These are phyloP conservation scores for Andrena minutula DNA, from an alignment of 2,888 invertebrate species.

Conservation along the genomic window DNA sequence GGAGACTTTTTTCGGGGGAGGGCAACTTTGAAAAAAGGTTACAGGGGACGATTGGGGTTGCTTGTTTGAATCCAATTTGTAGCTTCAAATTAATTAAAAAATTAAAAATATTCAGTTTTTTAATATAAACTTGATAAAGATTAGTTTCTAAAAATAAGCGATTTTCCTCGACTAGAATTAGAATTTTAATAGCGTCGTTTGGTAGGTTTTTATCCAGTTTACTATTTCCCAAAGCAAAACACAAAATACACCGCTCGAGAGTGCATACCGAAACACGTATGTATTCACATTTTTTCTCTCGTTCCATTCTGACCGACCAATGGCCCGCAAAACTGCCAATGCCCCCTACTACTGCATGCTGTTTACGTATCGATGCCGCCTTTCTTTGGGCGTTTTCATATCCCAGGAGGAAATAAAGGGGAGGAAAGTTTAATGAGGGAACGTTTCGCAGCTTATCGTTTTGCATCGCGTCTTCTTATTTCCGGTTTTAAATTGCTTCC, in stretches of 20 bases:
- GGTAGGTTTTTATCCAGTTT: not conserved
- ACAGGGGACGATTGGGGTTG: no score
- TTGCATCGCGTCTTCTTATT: not conserved
- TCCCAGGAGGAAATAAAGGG: conserved; percentile 1
- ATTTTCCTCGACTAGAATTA: not conserved
- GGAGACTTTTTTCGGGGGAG: no score
- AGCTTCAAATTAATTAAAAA: not conserved
- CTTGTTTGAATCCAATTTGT: no score
- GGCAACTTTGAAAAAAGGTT: no score
- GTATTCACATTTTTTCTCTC: conserved; percentile 30
- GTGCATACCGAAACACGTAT: conserved; percentile 10
- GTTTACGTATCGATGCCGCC: conserved; percentile 14
- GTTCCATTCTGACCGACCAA: conserved; percentile 31
- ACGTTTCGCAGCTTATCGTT: conserved; percentile 4
- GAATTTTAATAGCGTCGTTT: not conserved
- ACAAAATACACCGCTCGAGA: conserved; percentile 16
- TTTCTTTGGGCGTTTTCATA: conserved; percentile 19
- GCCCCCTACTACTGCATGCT: conserved; percentile 20
- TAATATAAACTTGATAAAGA: no score
- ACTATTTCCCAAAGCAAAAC: not conserved
- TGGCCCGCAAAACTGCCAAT: conserved; percentile 47
- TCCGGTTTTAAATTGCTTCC: conserved; percentile 1
- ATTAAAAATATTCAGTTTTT: not conserved
- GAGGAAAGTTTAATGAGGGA: conserved; percentile 6
- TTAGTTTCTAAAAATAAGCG: not conserved